Evolutionary conservation across 2,888 invertebrate species (phyloP), one percentile per base, ranked within the genome.

Genomic region (Oegoconia quadripuncta): DNA sequence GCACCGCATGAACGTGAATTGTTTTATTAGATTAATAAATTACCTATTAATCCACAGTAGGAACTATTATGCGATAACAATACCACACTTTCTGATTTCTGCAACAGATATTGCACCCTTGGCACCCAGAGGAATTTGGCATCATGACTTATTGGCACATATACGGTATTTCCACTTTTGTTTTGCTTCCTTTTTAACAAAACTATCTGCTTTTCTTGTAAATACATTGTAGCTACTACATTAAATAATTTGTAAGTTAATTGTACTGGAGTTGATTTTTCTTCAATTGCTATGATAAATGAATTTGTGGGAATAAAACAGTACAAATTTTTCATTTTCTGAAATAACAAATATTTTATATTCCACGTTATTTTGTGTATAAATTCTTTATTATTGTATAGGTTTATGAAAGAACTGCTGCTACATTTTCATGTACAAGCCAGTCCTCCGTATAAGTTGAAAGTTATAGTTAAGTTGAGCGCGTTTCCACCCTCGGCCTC

Each of bases 21-120:
- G 12, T 1, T 3, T 13, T 7, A 6, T 18, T 14, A 20, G 11
- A 28, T 42, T 3, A 34, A 9, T 25, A 15, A 31, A 32, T 34
- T 61, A 75, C 76, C 75, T 46, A 66, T 45, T 31, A 69, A 53
- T 8, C 75, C 76, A 42, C 68, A 69, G 38, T 64, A 63, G 2
- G 63, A 59, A 36, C 70, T 68, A 36, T 46, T 61, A 31, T 75
- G 69, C 2, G 72, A 72, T 17, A 76, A 58, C 27, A 76, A 46
- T 14, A 73, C 47, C 15, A 75, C 56, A 22, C 52, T 56, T 41
- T 59, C 58, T 16, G 61, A 55, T 38, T 46, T 69, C 27, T 59
- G 52, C 37, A 77, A 42, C 47, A 72, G 69, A 31, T 41, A 49
- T 49, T 61, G 50, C 7, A 73, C 48, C 35, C 54, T 51, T 17